phyloP scores from a whole-genome alignment of 2,888 invertebrate genomes.

The Lycaena phlaeas region DNA sequence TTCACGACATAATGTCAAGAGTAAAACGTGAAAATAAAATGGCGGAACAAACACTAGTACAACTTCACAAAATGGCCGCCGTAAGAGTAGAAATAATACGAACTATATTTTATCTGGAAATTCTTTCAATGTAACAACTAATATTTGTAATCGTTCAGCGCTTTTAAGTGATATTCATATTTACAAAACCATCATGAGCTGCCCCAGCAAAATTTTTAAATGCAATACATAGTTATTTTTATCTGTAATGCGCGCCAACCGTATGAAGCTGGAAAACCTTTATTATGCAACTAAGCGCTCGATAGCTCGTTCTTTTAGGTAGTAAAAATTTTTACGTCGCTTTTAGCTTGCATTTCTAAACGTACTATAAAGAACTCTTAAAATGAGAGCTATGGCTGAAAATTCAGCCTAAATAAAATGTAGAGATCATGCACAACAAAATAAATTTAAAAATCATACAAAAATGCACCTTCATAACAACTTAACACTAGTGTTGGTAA shows the following conservation, averaged over 20 bases:
- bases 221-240: not conserved
- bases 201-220: not conserved
- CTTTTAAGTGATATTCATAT: slow-evolving; percentile 2
- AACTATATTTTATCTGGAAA: not conserved
- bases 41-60: too few relatives aligned
- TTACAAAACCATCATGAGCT: not conserved
- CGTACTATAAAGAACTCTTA: not conserved
- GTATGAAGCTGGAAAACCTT: not conserved
- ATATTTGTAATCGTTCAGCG: not conserved
- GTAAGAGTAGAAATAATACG: not conserved
- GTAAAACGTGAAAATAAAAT: too few relatives aligned
- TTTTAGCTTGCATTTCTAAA: not conserved
- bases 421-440: not conserved
- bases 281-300: not conserved
- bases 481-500: slow-evolving; percentile 3
- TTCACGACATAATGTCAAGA: too few relatives aligned
- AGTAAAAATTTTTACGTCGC: not conserved
- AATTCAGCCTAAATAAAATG: not conserved
- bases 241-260: slow-evolving; percentile 2
- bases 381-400: too few relatives aligned
- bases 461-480: slow-evolving; percentile 3
- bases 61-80: too few relatives aligned
- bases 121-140: not conserved
- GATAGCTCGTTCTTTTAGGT: too few relatives aligned
- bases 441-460: not conserved